A percentile compares a stretch with the other conserved stretches of the same genome.
These are phyloP conservation scores for Archips crataeganus DNA, from an alignment of 2,888 invertebrate species.

Conservation along the genomic window DNA sequence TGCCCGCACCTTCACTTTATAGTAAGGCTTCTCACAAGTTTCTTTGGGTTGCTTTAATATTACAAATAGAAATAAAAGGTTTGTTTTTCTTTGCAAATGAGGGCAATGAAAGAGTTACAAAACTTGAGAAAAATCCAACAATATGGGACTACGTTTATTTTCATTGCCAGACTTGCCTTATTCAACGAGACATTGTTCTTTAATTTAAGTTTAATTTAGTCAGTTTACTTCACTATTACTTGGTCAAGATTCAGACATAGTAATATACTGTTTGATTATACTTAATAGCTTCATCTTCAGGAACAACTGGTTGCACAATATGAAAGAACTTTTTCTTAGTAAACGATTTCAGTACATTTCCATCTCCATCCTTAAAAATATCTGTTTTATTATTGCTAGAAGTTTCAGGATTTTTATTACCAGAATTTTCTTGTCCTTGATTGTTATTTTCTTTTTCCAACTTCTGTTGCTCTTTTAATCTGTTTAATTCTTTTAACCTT, in stretches of 20 bases:
- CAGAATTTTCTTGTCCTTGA: conserved; percentile 19
- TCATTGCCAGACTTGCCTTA: no score
- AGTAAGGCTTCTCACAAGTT: conserved; percentile 16
- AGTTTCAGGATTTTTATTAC: conserved; percentile 4
- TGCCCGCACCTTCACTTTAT: conserved; percentile 28
- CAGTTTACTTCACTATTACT: no score
- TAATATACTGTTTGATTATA: conserved; percentile 54
- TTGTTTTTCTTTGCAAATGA: not conserved
- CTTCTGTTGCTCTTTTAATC: conserved; percentile 50
- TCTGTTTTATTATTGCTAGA: conserved; percentile 20
- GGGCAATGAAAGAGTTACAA: not conserved
- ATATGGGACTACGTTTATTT: no score
- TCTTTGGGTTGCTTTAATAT: conserved; percentile 1
- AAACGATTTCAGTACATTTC: conserved; percentile 40
- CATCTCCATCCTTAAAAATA: conserved; percentile 5
- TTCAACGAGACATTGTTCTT: no score
- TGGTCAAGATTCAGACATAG: conserved; percentile 41
- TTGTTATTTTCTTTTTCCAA: conserved; percentile 28
- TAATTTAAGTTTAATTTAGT: no score
- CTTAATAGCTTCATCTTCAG: conserved; percentile 50
- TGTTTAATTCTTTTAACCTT: conserved; percentile 52
- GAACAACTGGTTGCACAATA: conserved; percentile 57
- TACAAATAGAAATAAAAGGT: conserved; percentile 14
- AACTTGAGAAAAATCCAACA: no score
- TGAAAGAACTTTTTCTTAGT: conserved; percentile 52